phyloP scores from a whole-genome alignment of 2,888 invertebrate species.

The Lasioglossum leucozonium region DNA sequence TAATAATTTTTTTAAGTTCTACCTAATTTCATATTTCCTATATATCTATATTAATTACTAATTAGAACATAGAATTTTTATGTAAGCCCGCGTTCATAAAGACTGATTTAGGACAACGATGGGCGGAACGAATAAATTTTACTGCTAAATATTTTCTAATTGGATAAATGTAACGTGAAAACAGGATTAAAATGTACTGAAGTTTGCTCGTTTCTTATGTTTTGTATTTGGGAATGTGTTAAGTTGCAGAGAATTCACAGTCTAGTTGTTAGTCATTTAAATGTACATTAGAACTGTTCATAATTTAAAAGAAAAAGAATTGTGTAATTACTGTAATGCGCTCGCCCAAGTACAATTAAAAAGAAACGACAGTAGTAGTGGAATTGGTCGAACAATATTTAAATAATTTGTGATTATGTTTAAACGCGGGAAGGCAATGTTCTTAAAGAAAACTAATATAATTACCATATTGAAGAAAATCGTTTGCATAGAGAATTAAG shows the following conservation, averaged over 20 bases:
- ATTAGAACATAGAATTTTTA: background rate
- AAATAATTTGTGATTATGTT: background rate
- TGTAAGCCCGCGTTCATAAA: background rate
- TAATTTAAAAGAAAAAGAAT: background rate
- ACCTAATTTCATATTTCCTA: background rate
- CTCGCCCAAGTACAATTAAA: background rate
- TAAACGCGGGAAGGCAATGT: background rate
- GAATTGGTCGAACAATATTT: background rate
- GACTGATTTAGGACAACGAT: background rate
- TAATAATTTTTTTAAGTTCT: background rate
- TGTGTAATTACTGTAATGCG: background rate
- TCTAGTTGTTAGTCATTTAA: slow-evolving; percentile 6
- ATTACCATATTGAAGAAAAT: background rate
- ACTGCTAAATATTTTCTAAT: background rate
- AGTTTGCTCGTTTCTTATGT: background rate
- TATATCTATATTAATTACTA: background rate
- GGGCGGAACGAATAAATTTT: background rate
- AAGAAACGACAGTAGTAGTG: background rate
- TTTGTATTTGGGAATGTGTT: background rate
- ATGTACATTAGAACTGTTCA: slow-evolving; percentile 2
- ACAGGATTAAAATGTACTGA: background rate
- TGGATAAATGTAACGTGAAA: background rate
- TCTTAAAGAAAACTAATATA: background rate
- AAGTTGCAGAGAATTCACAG: slow-evolving; percentile 4
- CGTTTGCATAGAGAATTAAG: background rate